Evolutionary conservation across 2,888 invertebrate species (phyloP).

Genomic region (Metacarcinus magister): DNA sequence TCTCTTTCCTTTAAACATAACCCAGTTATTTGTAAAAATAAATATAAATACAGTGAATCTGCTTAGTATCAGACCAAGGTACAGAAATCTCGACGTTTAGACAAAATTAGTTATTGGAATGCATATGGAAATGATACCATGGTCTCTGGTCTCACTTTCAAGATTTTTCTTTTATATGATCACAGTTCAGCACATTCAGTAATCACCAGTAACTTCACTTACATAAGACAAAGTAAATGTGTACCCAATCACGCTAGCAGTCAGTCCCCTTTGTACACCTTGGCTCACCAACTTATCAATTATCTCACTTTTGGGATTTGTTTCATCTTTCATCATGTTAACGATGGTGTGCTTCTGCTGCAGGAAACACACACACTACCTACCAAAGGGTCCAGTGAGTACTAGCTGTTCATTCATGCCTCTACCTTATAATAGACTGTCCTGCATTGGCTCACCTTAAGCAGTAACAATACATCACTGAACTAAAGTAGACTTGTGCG

Average conservation of each 20-base stretch:
- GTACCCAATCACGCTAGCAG: too few species aligned
- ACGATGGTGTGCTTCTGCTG: not conserved
- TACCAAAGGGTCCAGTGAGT: not conserved
- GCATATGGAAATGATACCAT: not conserved
- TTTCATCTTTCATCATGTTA: not conserved
- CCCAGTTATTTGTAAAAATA: not conserved
- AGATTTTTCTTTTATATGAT: not conserved
- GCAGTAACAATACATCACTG: not conserved
- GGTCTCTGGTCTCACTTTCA: not conserved
- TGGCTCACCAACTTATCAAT: not conserved
- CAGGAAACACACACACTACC: not conserved
- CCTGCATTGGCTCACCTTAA: not conserved
- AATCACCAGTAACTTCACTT: not conserved
- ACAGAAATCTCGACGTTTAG: not conserved
- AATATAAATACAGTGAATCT: conserved; percentile 4
- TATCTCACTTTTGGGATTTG: not conserved
- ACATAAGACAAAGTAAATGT: not conserved
- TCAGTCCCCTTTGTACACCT: not conserved
- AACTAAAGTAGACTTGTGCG: not conserved
- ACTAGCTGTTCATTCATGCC: not conserved
- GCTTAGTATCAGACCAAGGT: not conserved
- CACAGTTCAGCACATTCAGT: not conserved
- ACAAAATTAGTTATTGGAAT: conserved; percentile 4
- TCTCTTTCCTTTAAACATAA: not conserved
- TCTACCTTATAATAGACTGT: not conserved